Evolutionary conservation across 1,140 invertebrate genomes (phyloP).

Genomic region (Dryas iulia): DNA sequence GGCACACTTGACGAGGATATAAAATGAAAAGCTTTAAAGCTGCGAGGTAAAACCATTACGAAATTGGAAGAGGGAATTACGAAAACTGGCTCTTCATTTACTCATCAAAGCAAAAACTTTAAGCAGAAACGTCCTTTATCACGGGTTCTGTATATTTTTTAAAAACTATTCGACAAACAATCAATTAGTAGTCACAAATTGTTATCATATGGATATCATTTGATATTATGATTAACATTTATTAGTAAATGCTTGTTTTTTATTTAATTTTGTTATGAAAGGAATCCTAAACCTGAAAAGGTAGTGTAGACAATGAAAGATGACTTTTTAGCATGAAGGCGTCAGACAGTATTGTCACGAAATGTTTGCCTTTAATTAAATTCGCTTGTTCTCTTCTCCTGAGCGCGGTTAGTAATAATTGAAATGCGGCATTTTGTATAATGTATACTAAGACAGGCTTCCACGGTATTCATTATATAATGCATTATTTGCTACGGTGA

Average conservation of each 20-base stretch:
- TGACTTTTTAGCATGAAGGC: constrained; percentile 16
- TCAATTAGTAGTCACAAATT: too few species aligned
- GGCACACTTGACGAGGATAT: background rate
- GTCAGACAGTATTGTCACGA: constrained; percentile 25
- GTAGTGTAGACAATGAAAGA: constrained; percentile 19
- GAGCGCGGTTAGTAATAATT: constrained; percentile 42
- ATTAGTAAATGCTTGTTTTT: background rate
- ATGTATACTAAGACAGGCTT: constrained; percentile 26
- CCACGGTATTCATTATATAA: constrained; percentile 29
- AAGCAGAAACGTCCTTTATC: background rate
- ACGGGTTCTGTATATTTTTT: background rate
- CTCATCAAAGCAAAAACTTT: constrained; percentile 16
- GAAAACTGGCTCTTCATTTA: constrained; percentile 18
- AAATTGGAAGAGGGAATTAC: constrained; percentile 27
- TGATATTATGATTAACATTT: too few species aligned
- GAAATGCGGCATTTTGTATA: constrained; percentile 40
- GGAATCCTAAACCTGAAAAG: constrained; percentile 2
- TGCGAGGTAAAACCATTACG: constrained; percentile 18
- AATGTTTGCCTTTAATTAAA: constrained; percentile 57
- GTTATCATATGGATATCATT: too few species aligned
- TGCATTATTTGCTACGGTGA: background rate
- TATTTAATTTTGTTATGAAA: background rate
- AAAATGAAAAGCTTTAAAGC: constrained; percentile 7
- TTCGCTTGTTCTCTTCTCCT: constrained; percentile 34
- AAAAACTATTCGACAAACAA: background rate